Evolutionary conservation across 30 jellyfish, hydroid and myxozoan species (phyloP).

Genomic region (Nemopilema nomurai): DNA sequence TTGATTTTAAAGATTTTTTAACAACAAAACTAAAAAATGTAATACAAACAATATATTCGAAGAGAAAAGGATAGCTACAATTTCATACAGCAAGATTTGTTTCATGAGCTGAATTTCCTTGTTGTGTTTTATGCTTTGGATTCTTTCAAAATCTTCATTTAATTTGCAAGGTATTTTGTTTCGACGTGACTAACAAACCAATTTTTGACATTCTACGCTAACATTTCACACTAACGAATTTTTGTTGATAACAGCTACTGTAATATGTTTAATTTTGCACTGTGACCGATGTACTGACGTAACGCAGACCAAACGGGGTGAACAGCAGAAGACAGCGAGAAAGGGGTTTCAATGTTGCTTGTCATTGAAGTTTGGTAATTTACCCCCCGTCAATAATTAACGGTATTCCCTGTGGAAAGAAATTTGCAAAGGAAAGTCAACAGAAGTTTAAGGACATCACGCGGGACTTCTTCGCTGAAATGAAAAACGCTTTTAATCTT

Average conservation of each 20-base stretch:
- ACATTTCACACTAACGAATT: not conserved
- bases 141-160: not conserved
- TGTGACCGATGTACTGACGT: not conserved
- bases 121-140: not conserved
- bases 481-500: no score
- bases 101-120: not conserved
- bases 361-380: no score
- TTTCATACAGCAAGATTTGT: not conserved
- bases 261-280: not conserved
- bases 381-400: no score
- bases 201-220: not conserved
- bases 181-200: not conserved
- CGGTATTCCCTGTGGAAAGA: no score
- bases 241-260: not conserved
- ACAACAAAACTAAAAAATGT: not conserved
- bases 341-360: no score
- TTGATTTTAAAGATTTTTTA: not conserved
- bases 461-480: no score
- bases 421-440: no score
- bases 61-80: no score
- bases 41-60: no score
- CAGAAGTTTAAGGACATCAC: no score
- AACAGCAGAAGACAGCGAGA: not conserved
- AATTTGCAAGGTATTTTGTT: slow-evolving; percentile 1
- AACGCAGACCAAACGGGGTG: not conserved